These are phyloP conservation scores for Chaenodraco wilsoni DNA, from an alignment of 2,797 vertebrate genomes.

Conservation along the genomic window DNA sequence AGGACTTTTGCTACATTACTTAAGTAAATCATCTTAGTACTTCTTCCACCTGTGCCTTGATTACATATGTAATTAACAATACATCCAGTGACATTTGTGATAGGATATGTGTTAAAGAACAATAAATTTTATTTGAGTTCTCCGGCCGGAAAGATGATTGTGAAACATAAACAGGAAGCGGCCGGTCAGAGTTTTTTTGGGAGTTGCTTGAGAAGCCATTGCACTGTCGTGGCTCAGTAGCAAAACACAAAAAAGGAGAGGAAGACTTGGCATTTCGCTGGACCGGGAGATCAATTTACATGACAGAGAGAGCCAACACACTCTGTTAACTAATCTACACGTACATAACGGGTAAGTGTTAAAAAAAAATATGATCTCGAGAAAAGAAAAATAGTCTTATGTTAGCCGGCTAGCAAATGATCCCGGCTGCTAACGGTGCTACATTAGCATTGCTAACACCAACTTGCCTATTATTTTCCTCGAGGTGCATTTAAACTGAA, in stretches of 20 bases:
- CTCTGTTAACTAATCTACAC: slow-evolving; percentile 52
- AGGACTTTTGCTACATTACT: no score
- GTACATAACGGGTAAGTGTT: slow-evolving; percentile 75
- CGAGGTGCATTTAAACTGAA: background rate
- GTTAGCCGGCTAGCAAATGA: slow-evolving; percentile 48
- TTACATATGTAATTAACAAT: background rate
- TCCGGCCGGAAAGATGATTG: slow-evolving; percentile 68
- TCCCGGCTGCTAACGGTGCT: slow-evolving; percentile 64
- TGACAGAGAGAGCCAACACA: slow-evolving; percentile 61
- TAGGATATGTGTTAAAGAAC: background rate
- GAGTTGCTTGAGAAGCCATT: slow-evolving; percentile 82
- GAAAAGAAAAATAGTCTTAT: slow-evolving; percentile 2
- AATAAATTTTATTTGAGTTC: background rate
- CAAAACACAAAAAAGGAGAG: slow-evolving; percentile 77
- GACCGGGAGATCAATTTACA: slow-evolving; percentile 56
- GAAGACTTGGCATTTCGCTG: slow-evolving; percentile 63
- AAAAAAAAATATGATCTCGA: accelerated
- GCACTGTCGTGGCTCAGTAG: slow-evolving; percentile 87
- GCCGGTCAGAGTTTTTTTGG: slow-evolving; percentile 62
- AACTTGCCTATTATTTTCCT: slow-evolving; percentile 18
- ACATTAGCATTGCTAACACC: slow-evolving; percentile 64
- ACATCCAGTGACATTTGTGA: background rate
- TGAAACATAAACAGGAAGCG: slow-evolving; percentile 83
- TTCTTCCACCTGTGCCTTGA: no score
- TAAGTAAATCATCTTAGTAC: no score